These are phyloP conservation scores for Austrofundulus limnaeus DNA, from an alignment of 2,113 vertebrate species.

Conservation along the genomic window DNA sequence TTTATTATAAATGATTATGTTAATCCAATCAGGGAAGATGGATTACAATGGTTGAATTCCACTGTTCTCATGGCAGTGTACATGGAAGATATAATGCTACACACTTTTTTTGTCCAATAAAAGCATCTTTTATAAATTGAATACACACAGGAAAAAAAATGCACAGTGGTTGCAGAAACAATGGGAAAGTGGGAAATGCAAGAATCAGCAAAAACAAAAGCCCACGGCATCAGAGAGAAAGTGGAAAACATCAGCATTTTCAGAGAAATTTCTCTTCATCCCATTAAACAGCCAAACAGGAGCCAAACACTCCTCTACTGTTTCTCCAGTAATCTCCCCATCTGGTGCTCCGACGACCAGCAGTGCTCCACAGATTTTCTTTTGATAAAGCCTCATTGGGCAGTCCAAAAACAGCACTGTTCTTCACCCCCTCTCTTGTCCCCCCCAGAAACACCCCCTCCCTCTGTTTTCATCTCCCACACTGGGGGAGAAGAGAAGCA, in stretches of 20 bases:
- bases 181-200: conserved; percentile 20
- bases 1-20: not conserved
- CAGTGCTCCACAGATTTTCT: conserved; percentile 67
- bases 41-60: not conserved
- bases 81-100: too few relatives aligned
- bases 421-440: conserved; percentile 41
- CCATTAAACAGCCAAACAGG: conserved; percentile 74
- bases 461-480: conserved; percentile 14
- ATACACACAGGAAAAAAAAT: not conserved
- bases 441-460: conserved; percentile 3
- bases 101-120: not conserved
- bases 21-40: not conserved
- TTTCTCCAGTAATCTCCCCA: conserved; percentile 76
- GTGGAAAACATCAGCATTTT: conserved; percentile 55
- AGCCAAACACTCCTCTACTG: conserved; percentile 69
- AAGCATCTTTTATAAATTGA: not conserved
- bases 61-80: too few relatives aligned
- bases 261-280: conserved; percentile 66
- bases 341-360: conserved; percentile 69
- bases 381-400: conserved; percentile 65
- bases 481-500: conserved; percentile 17
- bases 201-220: conserved; percentile 25
- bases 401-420: conserved; percentile 59
- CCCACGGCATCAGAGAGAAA: conserved; percentile 56
- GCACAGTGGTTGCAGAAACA: not conserved